phyloP scores from a whole-genome alignment of 2,888 invertebrate genomes.

The Drosophila mayaguana region DNA sequence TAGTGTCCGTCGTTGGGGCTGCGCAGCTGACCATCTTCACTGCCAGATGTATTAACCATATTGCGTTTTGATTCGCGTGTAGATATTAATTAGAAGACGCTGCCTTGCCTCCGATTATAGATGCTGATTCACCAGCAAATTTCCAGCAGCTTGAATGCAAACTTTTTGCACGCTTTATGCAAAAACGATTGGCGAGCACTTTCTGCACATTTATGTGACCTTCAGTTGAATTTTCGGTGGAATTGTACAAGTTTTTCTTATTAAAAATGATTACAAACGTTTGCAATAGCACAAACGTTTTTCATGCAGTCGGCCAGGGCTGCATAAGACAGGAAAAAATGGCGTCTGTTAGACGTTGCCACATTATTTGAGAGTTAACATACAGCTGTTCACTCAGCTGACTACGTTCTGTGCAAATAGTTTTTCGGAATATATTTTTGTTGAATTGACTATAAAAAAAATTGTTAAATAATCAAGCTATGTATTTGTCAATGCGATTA shows the following conservation, averaged over 20 bases:
- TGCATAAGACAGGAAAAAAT: conserved; percentile 62
- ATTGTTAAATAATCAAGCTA: conserved; percentile 17
- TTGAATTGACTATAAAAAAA: neutral
- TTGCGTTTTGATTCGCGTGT: conserved; percentile 28
- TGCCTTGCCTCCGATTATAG: conserved; percentile 17
- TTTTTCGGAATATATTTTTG: conserved; percentile 1
- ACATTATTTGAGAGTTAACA: conserved; percentile 13
- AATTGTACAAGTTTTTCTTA: conserved; percentile 34
- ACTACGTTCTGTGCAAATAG: conserved; percentile 20
- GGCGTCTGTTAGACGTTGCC: conserved; percentile 63
- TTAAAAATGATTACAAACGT: conserved; percentile 60
- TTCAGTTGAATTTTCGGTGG: conserved; percentile 61
- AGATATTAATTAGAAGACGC: conserved; percentile 30
- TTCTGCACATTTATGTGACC: conserved; percentile 53
- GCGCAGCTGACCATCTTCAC: conserved; percentile 94
- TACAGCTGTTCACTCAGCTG: conserved; percentile 65
- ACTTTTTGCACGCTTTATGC: conserved; percentile 27
- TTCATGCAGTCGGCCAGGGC: conserved; percentile 55
- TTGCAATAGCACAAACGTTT: conserved; percentile 69
- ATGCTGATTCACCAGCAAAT: conserved; percentile 52
- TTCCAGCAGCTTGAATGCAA: conserved; percentile 29
- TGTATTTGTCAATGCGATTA: conserved; percentile 21
- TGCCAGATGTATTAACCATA: conserved; percentile 85
- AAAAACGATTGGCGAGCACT: conserved; percentile 34
- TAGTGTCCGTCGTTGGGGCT: conserved; percentile 88